phyloP scores from a whole-genome alignment of 64 coral and sea anemone species.

The Acropora tenuis region DNA sequence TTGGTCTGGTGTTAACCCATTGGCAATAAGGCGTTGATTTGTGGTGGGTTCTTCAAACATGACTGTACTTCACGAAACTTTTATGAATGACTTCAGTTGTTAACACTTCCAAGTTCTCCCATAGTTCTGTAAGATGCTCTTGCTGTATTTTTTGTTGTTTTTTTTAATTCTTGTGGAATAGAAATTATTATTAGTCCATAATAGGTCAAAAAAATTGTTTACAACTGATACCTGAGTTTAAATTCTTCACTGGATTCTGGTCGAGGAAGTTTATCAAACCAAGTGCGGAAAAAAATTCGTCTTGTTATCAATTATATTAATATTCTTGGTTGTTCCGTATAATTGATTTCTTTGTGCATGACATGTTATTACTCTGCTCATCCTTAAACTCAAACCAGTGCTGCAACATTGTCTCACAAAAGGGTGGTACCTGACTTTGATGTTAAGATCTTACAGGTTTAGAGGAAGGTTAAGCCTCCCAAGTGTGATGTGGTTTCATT shows the following conservation, averaged over 20 bases:
- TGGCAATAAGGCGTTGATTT: neutral
- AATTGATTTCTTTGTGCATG: neutral
- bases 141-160: neutral
- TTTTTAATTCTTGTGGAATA: neutral
- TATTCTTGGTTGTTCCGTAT: neutral
- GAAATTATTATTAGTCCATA: neutral
- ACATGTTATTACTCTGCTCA: neutral
- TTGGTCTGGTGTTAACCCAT: neutral
- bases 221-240: neutral
- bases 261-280: neutral
- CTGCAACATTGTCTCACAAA: neutral
- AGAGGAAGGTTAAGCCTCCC: conserved; percentile 2
- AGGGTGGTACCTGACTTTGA: neutral
- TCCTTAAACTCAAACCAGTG: neutral
- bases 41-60: neutral
- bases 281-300: neutral
- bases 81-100: neutral
- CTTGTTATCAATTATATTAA: neutral
- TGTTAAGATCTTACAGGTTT: neutral
- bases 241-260: neutral
- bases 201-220: neutral
- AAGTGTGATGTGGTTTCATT: neutral
- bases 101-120: too few species aligned
- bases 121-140: neutral
- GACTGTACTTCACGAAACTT: neutral